Percentiles rank a stretch among this genome's conserved stretches.
Conservation (phyloP, 2,888 invertebrate genomes). For the Pollenia amentaria region DNA sequence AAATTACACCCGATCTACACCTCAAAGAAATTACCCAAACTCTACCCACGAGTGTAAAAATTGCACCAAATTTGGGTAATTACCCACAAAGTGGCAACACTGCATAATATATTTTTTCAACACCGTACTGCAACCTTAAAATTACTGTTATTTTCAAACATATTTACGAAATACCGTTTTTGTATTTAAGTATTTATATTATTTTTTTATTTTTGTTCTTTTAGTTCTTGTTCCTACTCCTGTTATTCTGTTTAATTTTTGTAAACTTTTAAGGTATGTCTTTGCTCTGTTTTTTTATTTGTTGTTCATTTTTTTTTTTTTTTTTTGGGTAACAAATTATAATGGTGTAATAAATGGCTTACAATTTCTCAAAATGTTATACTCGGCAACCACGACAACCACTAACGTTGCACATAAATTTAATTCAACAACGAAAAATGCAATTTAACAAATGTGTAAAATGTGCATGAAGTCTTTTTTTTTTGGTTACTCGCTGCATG, state of each 20-base stretch:
- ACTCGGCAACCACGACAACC: conserved; percentile 73
- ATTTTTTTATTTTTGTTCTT: conserved; percentile 20
- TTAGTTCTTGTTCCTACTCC: not conserved
- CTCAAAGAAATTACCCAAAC: no score
- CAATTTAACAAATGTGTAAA: conserved; percentile 72
- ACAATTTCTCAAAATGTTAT: conserved; percentile 74
- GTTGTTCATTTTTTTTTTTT: conserved; percentile 45
- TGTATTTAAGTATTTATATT: conserved; percentile 43
- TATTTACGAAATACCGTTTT: conserved; percentile 40
- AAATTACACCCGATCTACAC: no score
- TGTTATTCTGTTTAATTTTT: conserved; percentile 40
- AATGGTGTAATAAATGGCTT: conserved; percentile 73
- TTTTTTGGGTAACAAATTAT: conserved; percentile 67
- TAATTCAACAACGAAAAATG: conserved; percentile 72
- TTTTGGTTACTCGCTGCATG: conserved; percentile 49
- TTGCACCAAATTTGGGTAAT: no score
- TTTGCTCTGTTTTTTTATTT: conserved; percentile 4
- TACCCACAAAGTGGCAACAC: no score
- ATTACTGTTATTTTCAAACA: conserved; percentile 7
- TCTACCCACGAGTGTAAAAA: no score
- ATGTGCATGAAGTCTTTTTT: conserved; percentile 59
- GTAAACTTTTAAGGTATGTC: conserved; percentile 58
- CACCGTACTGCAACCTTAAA: no score
- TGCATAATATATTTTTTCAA: no score
- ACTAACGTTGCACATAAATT: conserved; percentile 73